A percentile compares a stretch with the other conserved stretches of the same genome.
phyloP scores from a whole-genome alignment of 2,888 invertebrate genomes.

The Epirrhoe alternata region DNA sequence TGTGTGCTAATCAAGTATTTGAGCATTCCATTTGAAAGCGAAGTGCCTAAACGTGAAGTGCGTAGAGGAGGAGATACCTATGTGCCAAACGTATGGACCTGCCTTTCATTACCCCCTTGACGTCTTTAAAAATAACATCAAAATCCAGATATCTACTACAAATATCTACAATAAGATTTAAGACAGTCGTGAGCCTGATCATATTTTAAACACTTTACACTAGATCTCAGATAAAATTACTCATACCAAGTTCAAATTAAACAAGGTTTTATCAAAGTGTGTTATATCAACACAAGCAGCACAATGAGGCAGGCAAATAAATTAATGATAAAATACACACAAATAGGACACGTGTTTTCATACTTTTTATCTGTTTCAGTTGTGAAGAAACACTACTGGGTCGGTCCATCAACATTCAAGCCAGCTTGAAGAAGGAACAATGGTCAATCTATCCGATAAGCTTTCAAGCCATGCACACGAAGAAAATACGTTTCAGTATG shows the following conservation, averaged over 20 bases:
- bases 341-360: conserved; percentile 3
- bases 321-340: conserved; percentile 6
- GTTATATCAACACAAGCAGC: conserved; percentile 26
- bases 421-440: neutral
- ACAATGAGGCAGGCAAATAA: neutral
- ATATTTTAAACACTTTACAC: too few relatives aligned
- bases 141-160: too few relatives aligned
- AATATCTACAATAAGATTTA: too few relatives aligned
- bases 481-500: neutral
- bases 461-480: neutral
- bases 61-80: too few relatives aligned
- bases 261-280: conserved; percentile 26
- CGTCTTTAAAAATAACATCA: too few relatives aligned
- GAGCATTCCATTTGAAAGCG: too few relatives aligned
- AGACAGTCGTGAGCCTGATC: too few relatives aligned
- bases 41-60: too few relatives aligned
- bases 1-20: too few relatives aligned
- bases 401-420: conserved; percentile 11
- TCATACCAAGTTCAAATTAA: conserved; percentile 2
- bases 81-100: too few relatives aligned
- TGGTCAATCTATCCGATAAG: neutral
- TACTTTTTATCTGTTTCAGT: conserved; percentile 31
- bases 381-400: conserved; percentile 31
- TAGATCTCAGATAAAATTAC: neutral
- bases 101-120: too few relatives aligned